Conservation (phyloP, 2,888 invertebrate species). For the Ommatoiulus sabulosus region DNA sequence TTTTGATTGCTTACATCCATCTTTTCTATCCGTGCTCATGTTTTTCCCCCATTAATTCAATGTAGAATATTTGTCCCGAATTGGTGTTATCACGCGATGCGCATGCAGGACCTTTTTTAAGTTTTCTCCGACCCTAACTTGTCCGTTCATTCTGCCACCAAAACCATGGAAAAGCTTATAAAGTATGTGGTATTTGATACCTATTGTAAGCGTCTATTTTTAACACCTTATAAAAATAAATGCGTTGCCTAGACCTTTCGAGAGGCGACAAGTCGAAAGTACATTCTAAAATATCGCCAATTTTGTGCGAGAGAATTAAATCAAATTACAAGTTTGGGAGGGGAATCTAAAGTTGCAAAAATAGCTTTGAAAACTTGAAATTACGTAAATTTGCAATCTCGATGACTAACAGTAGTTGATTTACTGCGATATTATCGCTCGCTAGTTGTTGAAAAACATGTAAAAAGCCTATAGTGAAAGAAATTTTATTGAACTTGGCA, state of each 20-base stretch:
- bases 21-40: neutral
- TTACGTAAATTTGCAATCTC: too few species aligned
- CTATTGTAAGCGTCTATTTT: conserved; percentile 23
- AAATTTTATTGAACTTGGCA: too few species aligned
- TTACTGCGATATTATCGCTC: too few species aligned
- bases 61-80: neutral
- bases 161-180: conserved; percentile 43
- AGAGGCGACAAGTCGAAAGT: neutral
- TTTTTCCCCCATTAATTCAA: neutral
- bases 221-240: conserved; percentile 13
- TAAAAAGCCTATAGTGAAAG: too few species aligned
- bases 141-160: neutral
- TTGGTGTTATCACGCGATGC: neutral
- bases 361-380: too few species aligned
- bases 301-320: neutral
- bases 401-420: too few species aligned
- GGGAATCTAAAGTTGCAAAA: too few species aligned
- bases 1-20: neutral
- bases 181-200: conserved; percentile 2
- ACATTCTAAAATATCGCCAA: neutral
- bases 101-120: neutral
- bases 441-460: too few species aligned
- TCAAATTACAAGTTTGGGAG: too few species aligned
- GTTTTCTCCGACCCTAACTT: neutral
- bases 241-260: neutral